phyloP scores from a whole-genome alignment of 2,888 invertebrate species.

The Taenaris catops region DNA sequence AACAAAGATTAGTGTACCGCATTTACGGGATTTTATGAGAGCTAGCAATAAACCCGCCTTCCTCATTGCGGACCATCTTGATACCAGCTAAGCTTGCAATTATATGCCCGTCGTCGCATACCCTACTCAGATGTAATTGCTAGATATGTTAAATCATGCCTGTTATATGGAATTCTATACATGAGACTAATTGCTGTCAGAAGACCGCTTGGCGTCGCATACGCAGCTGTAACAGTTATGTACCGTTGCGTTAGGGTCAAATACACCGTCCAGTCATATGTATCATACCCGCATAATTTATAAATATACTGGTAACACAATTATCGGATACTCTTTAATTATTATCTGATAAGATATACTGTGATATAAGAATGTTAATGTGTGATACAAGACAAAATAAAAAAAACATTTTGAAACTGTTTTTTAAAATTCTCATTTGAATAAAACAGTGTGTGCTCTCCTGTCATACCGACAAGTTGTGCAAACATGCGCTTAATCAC shows the following conservation, averaged over 20 bases:
- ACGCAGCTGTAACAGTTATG: too few species aligned
- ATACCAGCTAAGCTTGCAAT: slow-evolving; percentile 20
- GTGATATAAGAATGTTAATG: too few species aligned
- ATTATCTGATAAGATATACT: too few species aligned
- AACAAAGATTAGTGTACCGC: slow-evolving; percentile 1
- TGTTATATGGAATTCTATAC: slow-evolving; percentile 42
- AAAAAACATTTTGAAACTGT: too few species aligned
- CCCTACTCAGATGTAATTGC: slow-evolving; percentile 20
- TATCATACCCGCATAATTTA: too few species aligned
- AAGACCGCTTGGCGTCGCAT: slow-evolving; percentile 59
- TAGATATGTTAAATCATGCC: slow-evolving; percentile 23
- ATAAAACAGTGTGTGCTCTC: too few species aligned
- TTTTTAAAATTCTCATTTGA: too few species aligned
- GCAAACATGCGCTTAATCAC: too few species aligned
- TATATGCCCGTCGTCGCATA: slow-evolving; percentile 19
- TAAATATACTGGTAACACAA: too few species aligned
- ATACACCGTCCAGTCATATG: slow-evolving; percentile 3
- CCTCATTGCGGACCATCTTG: slow-evolving; percentile 20
- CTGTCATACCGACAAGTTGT: too few species aligned
- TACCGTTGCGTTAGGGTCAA: slow-evolving; percentile 45
- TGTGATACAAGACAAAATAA: too few species aligned
- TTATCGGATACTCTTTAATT: too few species aligned
- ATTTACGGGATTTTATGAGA: slow-evolving; percentile 9
- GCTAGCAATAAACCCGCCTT: slow-evolving; percentile 13
- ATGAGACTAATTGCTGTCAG: slow-evolving; percentile 50